Percentiles rank a stretch among this genome's conserved stretches.
These are phyloP conservation scores for Tympanuchus pallidicinctus DNA, from an alignment of 2,113 vertebrate genomes.

Conservation along the genomic window DNA sequence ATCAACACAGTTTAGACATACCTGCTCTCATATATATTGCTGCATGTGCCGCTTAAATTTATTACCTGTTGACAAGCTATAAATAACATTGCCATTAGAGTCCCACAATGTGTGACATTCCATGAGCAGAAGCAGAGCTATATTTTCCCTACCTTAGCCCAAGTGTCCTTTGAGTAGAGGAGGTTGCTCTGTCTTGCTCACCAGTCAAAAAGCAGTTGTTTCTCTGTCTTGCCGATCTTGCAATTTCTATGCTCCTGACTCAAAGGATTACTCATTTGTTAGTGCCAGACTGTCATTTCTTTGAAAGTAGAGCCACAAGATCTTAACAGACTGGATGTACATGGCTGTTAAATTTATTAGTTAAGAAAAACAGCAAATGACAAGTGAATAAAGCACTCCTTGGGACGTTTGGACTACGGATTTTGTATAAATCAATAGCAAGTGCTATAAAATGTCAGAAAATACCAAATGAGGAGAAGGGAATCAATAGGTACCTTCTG, in stretches of 20 bases:
- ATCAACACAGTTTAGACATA: neutral
- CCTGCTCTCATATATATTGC: neutral
- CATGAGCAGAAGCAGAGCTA: neutral
- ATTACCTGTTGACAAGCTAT: constrained; percentile 52
- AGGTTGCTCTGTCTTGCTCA: constrained; percentile 34
- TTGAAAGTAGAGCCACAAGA: constrained; percentile 41
- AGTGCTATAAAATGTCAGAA: constrained; percentile 90
- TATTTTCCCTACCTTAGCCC: constrained; percentile 17
- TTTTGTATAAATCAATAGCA: constrained; percentile 88
- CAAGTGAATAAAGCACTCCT: constrained; percentile 87
- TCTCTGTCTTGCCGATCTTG: constrained; percentile 56
- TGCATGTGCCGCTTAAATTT: neutral
- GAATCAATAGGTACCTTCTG: constrained; percentile 88
- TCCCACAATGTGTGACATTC: constrained; percentile 1
- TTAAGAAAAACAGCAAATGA: constrained; percentile 89
- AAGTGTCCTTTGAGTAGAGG: neutral
- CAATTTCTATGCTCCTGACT: constrained; percentile 58
- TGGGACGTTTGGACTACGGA: constrained; percentile 86
- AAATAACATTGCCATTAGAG: constrained; percentile 34
- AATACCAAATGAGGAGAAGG: constrained; percentile 90
- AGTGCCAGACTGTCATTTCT: constrained; percentile 59
- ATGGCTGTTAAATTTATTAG: constrained; percentile 80
- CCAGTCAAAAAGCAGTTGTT: constrained; percentile 15
- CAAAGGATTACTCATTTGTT: constrained; percentile 67
- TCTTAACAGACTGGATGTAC: constrained; percentile 58